These are phyloP conservation scores for Chrysolina oricalcia DNA, from an alignment of 2,888 invertebrate species.

Conservation along the genomic window DNA sequence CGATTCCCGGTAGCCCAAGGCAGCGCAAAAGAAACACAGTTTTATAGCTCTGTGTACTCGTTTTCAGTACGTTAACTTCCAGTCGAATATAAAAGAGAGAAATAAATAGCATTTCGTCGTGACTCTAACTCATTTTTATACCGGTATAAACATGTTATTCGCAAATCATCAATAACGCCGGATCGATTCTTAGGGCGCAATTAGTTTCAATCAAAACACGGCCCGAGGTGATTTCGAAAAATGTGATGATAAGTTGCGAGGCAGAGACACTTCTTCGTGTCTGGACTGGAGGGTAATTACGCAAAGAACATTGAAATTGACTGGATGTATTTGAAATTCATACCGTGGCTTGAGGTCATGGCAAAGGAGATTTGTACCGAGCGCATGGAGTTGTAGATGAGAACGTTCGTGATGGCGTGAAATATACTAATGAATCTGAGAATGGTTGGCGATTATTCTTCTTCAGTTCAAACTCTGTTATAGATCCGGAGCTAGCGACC, in stretches of 20 bases:
- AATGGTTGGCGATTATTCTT: too few relatives aligned
- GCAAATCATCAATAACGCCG: constrained; percentile 43
- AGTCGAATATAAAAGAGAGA: constrained; percentile 31
- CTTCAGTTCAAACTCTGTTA: too few relatives aligned
- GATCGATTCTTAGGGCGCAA: constrained; percentile 27
- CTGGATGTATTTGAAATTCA: constrained; percentile 17
- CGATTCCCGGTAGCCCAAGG: constrained; percentile 31
- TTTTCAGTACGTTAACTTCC: constrained; percentile 40
- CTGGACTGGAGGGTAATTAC: constrained; percentile 14
- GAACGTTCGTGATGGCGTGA: too few relatives aligned
- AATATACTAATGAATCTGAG: too few relatives aligned
- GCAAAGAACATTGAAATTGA: not conserved
- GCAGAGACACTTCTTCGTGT: constrained; percentile 24
- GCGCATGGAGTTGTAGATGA: not conserved
- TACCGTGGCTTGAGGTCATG: constrained; percentile 1
- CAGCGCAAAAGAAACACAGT: constrained; percentile 34
- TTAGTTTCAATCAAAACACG: constrained; percentile 37
- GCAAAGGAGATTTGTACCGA: not conserved
- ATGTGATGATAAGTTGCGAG: constrained; percentile 23
- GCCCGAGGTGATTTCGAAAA: constrained; percentile 17
- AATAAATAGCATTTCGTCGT: constrained; percentile 44
- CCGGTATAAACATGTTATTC: constrained; percentile 39
- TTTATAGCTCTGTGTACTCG: constrained; percentile 34
- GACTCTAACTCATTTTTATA: constrained; percentile 38
- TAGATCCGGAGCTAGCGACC: too few relatives aligned